A percentile compares a stretch with the other conserved stretches of the same genome.
These are phyloP conservation scores for Sphenodon punctatus DNA, from an alignment of 2,797 vertebrate species.

Conservation along the genomic window DNA sequence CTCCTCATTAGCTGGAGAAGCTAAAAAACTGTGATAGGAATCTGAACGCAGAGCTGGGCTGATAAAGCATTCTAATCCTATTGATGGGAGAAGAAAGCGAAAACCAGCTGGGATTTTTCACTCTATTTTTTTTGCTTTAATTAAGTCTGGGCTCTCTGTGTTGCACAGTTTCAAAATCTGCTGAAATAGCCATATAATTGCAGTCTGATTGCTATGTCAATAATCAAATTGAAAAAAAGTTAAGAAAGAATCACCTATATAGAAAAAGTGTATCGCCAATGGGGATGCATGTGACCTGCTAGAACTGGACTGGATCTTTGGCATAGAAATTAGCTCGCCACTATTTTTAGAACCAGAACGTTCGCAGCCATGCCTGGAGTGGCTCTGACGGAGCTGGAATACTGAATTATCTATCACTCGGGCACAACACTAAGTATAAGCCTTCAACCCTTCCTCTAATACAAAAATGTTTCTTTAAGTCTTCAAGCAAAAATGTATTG, in stretches of 20 bases:
- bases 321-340: slow-evolving; percentile 15
- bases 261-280: slow-evolving; percentile 38
- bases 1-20: slow-evolving; percentile 54
- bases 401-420: neutral
- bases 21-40: slow-evolving; percentile 53
- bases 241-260: slow-evolving; percentile 21
- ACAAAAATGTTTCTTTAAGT: neutral
- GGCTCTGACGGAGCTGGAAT: neutral
- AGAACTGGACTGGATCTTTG: slow-evolving; percentile 27
- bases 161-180: slow-evolving; percentile 39
- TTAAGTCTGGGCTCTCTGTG: slow-evolving; percentile 50
- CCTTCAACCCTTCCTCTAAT: neutral
- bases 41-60: slow-evolving; percentile 53
- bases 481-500: slow-evolving; percentile 23
- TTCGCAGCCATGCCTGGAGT: slow-evolving; percentile 28
- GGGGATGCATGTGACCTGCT: slow-evolving; percentile 6
- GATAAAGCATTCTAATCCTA: slow-evolving; percentile 65
- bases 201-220: slow-evolving; percentile 4
- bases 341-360: slow-evolving; percentile 9
- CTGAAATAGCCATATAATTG: slow-evolving; percentile 44
- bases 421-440: neutral
- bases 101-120: slow-evolving; percentile 43
- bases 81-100: slow-evolving; percentile 61
- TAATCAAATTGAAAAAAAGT: neutral
- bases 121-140: slow-evolving; percentile 59